Evolutionary conservation across 2,113 vertebrate genomes (phyloP), one percentile per base, ranked within the genome.

Genomic region (Apteryx mantelli): DNA sequence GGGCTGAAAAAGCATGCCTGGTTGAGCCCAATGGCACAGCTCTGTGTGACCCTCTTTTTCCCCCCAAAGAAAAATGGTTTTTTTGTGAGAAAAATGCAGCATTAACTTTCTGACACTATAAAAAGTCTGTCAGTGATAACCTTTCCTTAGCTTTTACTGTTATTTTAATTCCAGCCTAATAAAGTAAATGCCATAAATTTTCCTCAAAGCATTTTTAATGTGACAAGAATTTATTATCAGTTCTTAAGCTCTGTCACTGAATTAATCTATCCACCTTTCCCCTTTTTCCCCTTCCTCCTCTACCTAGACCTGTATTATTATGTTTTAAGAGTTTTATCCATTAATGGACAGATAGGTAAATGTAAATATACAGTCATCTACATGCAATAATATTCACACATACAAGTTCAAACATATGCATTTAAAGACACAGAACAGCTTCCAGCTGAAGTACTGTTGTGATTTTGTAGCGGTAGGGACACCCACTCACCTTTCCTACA

Each of bases 121-220:
- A 81, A 90, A 88, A 4, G 30, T 90, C 36, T 89, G 79, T 69
- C 82, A 94, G 50, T 42, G 79, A 80, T 87, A 95, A 91, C 53
- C 44, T 96, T 94, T 88, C 15, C 30, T 91, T 79, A 42, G 7
- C 53, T 92, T 91, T 82, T 66, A 36, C 18, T 66, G 68, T 86
- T 90, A 93, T 88, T 92, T 83, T 93, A 83, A 89, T 88, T 85
- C 53, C 58, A 77, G 26, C 61, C 79, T 79, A 88, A 70, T 80
- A 94, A 86, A 94, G n/a, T 53, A 80, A 96, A 83, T 88, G 71
- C 7, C 68, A 86, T 86, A 81, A 74, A 91, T 86, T 71, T 83
- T 86, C 17, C 20, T 18, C 30, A 46, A 90, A 74, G 13, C 7
- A 86, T 66, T 94, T 93, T 86, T 88, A 50, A 81, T 60, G 28